Evolutionary conservation across 2,113 vertebrate genomes (phyloP).

Genomic region (Mormyrus iriodes): DNA sequence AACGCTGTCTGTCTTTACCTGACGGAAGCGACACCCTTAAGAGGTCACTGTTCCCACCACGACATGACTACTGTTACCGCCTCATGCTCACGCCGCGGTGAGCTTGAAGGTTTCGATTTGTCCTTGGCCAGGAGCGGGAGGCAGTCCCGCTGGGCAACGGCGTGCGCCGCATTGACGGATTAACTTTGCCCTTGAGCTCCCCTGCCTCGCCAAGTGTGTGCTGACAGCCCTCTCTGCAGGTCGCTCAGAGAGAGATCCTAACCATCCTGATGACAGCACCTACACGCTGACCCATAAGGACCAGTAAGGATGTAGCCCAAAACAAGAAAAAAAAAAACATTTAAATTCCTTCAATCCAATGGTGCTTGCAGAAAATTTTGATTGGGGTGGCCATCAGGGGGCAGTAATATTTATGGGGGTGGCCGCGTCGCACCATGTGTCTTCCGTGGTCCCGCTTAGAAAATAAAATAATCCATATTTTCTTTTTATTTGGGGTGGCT

Average conservation of each 20-base stretch:
- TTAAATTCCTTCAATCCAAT: neutral
- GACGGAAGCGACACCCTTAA: neutral
- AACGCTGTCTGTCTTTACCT: neutral
- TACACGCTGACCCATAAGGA: no score
- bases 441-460: neutral
- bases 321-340: neutral
- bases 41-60: neutral
- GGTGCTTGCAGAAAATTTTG: neutral
- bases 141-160: neutral
- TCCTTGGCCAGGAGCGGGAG: neutral
- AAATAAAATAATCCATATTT: neutral
- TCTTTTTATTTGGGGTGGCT: neutral
- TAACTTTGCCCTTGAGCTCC: neutral
- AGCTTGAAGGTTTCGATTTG: neutral
- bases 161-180: neutral
- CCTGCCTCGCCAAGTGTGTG: neutral
- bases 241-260: neutral
- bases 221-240: neutral
- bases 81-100: neutral
- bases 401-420: neutral
- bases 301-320: neutral
- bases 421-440: neutral
- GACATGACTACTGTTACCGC: neutral
- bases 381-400: neutral
- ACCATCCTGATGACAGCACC: neutral